Percentiles rank a stretch among this genome's conserved stretches.
phyloP scores from a whole-genome alignment of 2,888 invertebrate species.

The Eristalis arbustorum region DNA sequence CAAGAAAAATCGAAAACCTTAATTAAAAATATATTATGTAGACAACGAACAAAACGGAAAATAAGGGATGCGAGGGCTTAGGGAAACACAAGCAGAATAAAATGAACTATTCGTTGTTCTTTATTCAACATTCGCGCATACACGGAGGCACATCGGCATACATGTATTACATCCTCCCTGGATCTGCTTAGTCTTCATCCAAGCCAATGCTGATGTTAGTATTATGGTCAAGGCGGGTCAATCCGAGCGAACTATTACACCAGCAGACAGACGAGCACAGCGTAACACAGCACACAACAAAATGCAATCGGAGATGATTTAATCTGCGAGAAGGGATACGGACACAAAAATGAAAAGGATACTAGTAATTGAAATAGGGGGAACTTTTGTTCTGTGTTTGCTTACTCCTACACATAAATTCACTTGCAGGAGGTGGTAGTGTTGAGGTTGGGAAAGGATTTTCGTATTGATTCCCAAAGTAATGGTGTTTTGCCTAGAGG shows the following conservation, averaged over 20 bases:
- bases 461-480: background rate
- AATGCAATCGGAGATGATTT: constrained; percentile 27
- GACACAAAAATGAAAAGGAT: constrained; percentile 19
- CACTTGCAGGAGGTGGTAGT: background rate
- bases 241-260: background rate
- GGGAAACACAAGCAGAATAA: constrained; percentile 3
- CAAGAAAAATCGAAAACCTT: constrained; percentile 53
- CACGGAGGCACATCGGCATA: background rate
- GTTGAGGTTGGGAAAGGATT: background rate
- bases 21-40: constrained; percentile 49
- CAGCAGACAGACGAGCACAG: background rate
- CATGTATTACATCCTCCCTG: background rate
- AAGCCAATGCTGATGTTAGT: background rate
- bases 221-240: constrained; percentile 6
- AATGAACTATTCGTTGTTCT: background rate
- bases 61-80: background rate
- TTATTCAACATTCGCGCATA: background rate
- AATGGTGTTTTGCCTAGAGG: background rate
- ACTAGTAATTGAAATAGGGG: constrained; percentile 23
- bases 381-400: constrained; percentile 10
- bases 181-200: background rate
- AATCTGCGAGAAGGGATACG: constrained; percentile 14
- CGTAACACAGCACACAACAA: constrained; percentile 4
- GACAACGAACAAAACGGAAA: constrained; percentile 3
- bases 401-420: constrained; percentile 7